Percentiles rank a stretch among this genome's conserved stretches.
Conservation (phyloP, 1,140 invertebrate genomes). For the Eciton burchellii region DNA sequence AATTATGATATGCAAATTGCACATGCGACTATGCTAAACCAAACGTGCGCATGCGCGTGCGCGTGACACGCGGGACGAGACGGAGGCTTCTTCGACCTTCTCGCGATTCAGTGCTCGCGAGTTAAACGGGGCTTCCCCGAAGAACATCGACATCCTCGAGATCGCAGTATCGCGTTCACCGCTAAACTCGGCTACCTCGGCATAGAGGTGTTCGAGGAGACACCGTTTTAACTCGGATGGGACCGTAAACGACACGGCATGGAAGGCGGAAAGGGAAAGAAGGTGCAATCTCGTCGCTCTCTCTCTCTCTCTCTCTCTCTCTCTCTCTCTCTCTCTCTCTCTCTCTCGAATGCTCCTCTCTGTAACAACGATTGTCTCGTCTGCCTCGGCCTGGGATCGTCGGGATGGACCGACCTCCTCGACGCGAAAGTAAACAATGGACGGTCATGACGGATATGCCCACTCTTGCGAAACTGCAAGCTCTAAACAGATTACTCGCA, state of each 20-base stretch:
- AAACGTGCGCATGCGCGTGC: too few relatives aligned
- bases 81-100: neutral
- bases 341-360: neutral
- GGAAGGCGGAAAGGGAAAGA: slow-evolving; percentile 3
- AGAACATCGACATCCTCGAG: slow-evolving; percentile 20
- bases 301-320: neutral
- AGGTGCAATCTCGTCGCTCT: slow-evolving; percentile 25
- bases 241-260: slow-evolving; percentile 19
- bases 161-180: slow-evolving; percentile 31
- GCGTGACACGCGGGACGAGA: slow-evolving; percentile 18
- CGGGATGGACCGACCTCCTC: slow-evolving; percentile 23
- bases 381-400: slow-evolving; percentile 8
- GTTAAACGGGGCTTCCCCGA: slow-evolving; percentile 6
- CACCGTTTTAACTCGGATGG: slow-evolving; percentile 39
- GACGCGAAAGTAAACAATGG: slow-evolving; percentile 51
- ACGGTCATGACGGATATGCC: slow-evolving; percentile 57
- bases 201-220: slow-evolving; percentile 10
- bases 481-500: slow-evolving; percentile 41
- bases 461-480: slow-evolving; percentile 19
- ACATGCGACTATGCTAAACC: slow-evolving; percentile 9
- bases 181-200: slow-evolving; percentile 21
- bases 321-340: neutral
- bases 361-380: slow-evolving; percentile 56
- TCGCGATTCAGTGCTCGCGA: slow-evolving; percentile 11
- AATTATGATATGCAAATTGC: slow-evolving; percentile 58